phyloP scores from a whole-genome alignment of 2,888 invertebrate genomes.

The Aphidoletes aphidimyza region DNA sequence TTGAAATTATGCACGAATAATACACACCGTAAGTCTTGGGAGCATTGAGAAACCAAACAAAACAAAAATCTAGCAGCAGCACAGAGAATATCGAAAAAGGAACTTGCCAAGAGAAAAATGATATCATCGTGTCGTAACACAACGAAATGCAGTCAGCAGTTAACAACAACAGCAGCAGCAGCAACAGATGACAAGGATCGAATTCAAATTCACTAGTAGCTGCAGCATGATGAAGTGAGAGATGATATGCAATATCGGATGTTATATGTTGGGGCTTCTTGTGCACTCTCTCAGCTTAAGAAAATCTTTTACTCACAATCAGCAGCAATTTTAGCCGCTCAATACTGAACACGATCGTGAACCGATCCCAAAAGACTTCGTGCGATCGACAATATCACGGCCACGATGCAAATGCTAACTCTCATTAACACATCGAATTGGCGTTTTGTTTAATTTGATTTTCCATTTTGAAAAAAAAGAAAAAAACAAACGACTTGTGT shows the following conservation, averaged over 20 bases:
- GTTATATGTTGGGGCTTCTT: background rate
- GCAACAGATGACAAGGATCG: slow-evolving; percentile 39
- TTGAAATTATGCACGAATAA: slow-evolving; percentile 38
- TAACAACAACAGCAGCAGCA: background rate
- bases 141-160: too few relatives aligned
- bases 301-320: too few relatives aligned
- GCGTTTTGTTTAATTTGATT: slow-evolving; percentile 12
- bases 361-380: background rate
- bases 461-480: background rate
- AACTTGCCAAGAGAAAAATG: slow-evolving; percentile 25
- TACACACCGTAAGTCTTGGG: background rate
- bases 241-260: slow-evolving; percentile 16
- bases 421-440: slow-evolving; percentile 4
- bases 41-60: background rate
- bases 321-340: too few relatives aligned
- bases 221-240: slow-evolving; percentile 21
- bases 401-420: background rate
- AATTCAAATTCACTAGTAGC: slow-evolving; percentile 2
- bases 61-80: background rate
- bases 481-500: background rate
- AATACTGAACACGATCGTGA: too few relatives aligned
- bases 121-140: background rate
- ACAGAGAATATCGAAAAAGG: background rate
- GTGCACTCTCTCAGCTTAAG: too few relatives aligned
- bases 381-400: background rate